Conservation (phyloP, 2,113 vertebrate genomes). For the Sebastes fasciatus region DNA sequence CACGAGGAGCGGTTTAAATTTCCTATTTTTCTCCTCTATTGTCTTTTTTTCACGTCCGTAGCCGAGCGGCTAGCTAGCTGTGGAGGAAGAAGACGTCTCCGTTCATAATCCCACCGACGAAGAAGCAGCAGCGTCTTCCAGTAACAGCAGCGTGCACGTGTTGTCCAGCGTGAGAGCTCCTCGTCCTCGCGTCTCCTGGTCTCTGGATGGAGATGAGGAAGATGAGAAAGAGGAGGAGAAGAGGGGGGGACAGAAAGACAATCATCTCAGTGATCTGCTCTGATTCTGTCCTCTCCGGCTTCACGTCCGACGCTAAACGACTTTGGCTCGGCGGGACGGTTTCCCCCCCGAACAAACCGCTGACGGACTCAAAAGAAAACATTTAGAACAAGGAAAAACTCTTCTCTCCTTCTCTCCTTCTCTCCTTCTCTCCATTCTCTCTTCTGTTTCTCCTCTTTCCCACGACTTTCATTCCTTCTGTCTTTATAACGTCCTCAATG, state of each 20-base stretch:
- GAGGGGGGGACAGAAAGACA: conserved; percentile 28
- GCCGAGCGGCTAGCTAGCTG: too few species aligned
- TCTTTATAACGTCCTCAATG: background rate
- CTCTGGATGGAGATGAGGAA: background rate
- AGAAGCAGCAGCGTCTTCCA: too few species aligned
- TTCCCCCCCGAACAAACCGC: conserved; percentile 71
- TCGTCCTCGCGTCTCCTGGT: background rate
- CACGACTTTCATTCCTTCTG: conserved; percentile 11
- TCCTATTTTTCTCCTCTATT: too few species aligned
- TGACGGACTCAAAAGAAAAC: conserved; percentile 69
- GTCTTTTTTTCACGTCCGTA: too few species aligned
- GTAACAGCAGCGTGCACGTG: background rate
- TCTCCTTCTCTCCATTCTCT: conserved; percentile 21
- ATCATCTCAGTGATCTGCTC: conserved; percentile 51
- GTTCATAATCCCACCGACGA: too few species aligned
- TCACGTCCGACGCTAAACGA: conserved; percentile 71
- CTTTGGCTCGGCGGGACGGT: conserved; percentile 68
- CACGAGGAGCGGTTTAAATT: too few species aligned
- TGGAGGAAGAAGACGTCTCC: too few species aligned
- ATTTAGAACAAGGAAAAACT: conserved; percentile 69
- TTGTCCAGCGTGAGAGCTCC: background rate
- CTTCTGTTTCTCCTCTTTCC: conserved; percentile 21
- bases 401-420: conserved; percentile 33
- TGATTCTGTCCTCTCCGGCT: conserved; percentile 66
- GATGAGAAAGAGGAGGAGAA: background rate